These are phyloP conservation scores for Sebastes glaucus DNA, from an alignment of 2,797 vertebrate species.

Conservation along the genomic window DNA sequence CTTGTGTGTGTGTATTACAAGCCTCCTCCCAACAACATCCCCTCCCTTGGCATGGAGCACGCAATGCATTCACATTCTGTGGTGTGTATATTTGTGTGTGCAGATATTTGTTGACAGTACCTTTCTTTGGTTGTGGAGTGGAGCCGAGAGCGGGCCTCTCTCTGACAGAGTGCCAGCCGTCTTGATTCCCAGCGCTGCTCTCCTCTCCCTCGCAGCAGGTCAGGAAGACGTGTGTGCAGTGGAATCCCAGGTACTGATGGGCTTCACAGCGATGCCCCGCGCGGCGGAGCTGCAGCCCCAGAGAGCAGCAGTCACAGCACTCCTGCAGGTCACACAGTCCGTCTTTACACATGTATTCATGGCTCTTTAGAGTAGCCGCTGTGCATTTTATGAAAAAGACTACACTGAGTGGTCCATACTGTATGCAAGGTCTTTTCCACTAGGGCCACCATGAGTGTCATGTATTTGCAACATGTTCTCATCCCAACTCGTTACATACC, in stretches of 20 bases:
- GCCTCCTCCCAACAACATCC: background rate
- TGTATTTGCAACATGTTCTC: background rate
- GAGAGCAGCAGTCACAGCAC: conserved; percentile 92
- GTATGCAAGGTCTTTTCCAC: background rate
- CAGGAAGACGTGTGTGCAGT: conserved; percentile 89
- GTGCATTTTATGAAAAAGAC: background rate
- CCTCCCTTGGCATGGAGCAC: background rate
- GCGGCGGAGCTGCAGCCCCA: conserved; percentile 85
- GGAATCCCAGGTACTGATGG: conserved; percentile 86
- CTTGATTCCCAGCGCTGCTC: conserved; percentile 59
- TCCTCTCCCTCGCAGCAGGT: conserved; percentile 89
- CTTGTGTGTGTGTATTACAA: conserved; percentile 24
- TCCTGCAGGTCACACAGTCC: conserved; percentile 79
- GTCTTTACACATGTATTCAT: background rate
- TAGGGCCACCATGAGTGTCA: background rate
- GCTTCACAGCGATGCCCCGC: conserved; percentile 85
- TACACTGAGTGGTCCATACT: background rate
- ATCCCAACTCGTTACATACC: background rate
- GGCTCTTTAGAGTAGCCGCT: background rate
- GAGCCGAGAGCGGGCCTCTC: conserved; percentile 78
- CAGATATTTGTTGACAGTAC: conserved; percentile 68
- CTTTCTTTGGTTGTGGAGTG: conserved; percentile 80
- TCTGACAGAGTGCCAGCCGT: conserved; percentile 78
- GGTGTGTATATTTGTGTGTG: conserved; percentile 2
- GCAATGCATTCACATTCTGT: background rate